phyloP scores from a whole-genome alignment of 2,888 invertebrate genomes.

The Lissocephala sabroskyi region DNA sequence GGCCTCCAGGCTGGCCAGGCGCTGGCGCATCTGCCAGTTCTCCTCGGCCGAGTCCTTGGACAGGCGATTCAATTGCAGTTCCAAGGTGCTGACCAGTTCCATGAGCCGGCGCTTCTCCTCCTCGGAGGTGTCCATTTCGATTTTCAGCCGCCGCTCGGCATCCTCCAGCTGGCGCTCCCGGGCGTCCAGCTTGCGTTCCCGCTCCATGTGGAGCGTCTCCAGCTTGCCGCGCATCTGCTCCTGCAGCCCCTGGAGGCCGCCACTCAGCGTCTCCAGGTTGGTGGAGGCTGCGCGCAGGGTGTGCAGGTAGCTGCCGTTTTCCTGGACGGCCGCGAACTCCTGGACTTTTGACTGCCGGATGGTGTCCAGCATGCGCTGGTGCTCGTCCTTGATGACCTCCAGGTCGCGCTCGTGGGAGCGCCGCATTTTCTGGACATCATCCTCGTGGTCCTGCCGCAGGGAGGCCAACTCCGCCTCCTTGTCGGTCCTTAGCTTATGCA shows the following conservation, averaged over 20 bases:
- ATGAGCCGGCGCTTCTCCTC: constrained; percentile 67
- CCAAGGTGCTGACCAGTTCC: constrained; percentile 69
- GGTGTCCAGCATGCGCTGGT: constrained; percentile 64
- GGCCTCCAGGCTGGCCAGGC: constrained; percentile 67
- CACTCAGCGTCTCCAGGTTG: constrained; percentile 59
- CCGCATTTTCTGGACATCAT: constrained; percentile 60
- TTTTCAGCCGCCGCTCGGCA: constrained; percentile 60
- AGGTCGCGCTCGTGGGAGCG: constrained; percentile 64
- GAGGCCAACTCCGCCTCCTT: constrained; percentile 50
- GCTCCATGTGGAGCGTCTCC: constrained; percentile 56
- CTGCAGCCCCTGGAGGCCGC: constrained; percentile 59
- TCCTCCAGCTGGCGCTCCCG: constrained; percentile 67
- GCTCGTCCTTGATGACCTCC: constrained; percentile 52
- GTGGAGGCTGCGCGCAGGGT: constrained; percentile 67
- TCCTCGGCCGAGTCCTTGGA: constrained; percentile 70
- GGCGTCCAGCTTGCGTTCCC: constrained; percentile 55
- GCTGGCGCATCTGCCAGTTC: constrained; percentile 70
- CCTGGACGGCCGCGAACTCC: constrained; percentile 69
- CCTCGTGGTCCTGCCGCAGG: constrained; percentile 63
- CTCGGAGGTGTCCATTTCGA: constrained; percentile 60
- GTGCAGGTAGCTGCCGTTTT: constrained; percentile 69
- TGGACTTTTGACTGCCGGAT: constrained; percentile 69
- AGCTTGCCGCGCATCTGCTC: constrained; percentile 61
- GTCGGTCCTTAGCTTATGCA: constrained; percentile 42
- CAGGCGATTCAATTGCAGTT: constrained; percentile 64